These are phyloP conservation scores for Poeciliopsis infans DNA, from an alignment of 2,797 vertebrate species.

Conservation along the genomic window DNA sequence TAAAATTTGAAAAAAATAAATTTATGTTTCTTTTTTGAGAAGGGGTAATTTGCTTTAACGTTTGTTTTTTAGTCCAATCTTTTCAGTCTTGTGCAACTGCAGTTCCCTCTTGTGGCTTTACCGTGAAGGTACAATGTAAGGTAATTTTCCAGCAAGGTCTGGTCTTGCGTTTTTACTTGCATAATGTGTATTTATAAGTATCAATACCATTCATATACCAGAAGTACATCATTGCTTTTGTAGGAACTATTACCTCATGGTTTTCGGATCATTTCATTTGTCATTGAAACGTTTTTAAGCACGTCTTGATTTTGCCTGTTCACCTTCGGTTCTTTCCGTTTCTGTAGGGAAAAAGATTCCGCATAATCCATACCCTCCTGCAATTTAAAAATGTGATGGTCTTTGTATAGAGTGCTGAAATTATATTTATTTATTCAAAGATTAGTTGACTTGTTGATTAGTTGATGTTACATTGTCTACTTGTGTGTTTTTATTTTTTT, in stretches of 20 bases:
- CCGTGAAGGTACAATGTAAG: neutral
- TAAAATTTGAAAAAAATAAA: neutral
- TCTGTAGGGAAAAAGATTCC: neutral
- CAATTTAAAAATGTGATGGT: neutral
- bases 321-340: neutral
- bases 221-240: neutral
- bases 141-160: neutral
- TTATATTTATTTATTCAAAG: neutral
- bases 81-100: neutral
- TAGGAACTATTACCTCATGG: neutral
- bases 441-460: neutral
- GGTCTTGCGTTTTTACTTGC: neutral
- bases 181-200: neutral
- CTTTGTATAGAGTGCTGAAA: neutral
- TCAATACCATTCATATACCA: neutral
- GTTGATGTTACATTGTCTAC: too few relatives aligned
- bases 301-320: neutral
- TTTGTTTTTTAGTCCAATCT: neutral
- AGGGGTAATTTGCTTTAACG: neutral
- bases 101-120: constrained; percentile 43
- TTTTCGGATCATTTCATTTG: neutral
- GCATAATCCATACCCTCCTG: neutral
- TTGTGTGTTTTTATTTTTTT: neutral
- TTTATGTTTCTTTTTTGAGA: neutral
- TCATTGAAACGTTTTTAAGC: neutral